A percentile compares a stretch with the other conserved stretches of the same genome.
Conservation (phyloP, 2,888 invertebrate genomes). For the Meiosimyza decipiens region DNA sequence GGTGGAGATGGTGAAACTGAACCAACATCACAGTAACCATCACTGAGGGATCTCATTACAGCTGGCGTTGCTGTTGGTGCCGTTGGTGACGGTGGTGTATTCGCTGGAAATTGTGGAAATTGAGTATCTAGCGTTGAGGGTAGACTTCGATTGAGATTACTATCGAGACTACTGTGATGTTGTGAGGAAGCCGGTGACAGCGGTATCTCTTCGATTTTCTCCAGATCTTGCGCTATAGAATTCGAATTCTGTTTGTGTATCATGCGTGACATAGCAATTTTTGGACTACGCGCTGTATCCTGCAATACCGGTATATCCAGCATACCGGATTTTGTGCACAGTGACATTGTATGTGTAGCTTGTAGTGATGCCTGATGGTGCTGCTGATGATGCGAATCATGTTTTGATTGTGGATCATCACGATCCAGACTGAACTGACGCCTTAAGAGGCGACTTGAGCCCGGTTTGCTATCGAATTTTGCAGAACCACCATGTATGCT, state of each 20-base stretch:
- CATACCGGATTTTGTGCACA: constrained; percentile 54
- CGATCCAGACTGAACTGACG: constrained; percentile 79
- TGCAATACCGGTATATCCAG: constrained; percentile 63
- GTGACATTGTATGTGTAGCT: constrained; percentile 50
- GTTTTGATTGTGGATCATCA: constrained; percentile 68
- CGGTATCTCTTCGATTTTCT: constrained; percentile 77
- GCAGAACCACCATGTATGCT: constrained; percentile 45
- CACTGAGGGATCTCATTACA: neutral
- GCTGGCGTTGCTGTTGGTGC: neutral
- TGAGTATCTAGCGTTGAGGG: constrained; percentile 59
- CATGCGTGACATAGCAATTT: constrained; percentile 62
- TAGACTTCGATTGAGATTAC: constrained; percentile 65
- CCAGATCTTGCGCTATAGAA: constrained; percentile 76
- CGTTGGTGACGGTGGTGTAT: neutral
- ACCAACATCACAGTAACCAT: constrained; percentile 12
- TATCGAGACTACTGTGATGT: constrained; percentile 65
- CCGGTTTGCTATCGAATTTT: constrained; percentile 64
- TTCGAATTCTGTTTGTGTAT: constrained; percentile 77
- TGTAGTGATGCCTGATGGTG: constrained; percentile 54
- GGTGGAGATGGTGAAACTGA: constrained; percentile 43
- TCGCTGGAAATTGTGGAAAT: constrained; percentile 47
- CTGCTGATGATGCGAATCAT: constrained; percentile 54
- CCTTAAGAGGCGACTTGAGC: constrained; percentile 69
- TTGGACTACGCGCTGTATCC: constrained; percentile 63
- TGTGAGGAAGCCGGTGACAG: constrained; percentile 68